Evolutionary conservation across 2,797 vertebrate genomes (phyloP).

Genomic region (Sarcoramphus papa): DNA sequence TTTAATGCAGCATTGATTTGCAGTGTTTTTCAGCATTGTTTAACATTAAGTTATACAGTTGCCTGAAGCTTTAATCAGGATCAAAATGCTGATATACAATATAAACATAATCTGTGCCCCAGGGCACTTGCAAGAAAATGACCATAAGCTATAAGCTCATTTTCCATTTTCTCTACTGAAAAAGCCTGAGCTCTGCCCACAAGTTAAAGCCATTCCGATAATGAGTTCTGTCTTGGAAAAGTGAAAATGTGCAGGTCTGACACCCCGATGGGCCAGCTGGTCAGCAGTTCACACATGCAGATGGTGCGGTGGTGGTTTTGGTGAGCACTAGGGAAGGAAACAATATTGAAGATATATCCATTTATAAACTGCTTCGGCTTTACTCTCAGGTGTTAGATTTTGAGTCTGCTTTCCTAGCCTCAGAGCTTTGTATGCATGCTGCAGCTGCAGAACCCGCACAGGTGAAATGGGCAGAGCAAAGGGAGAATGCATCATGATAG

Average conservation of each 20-base stretch:
- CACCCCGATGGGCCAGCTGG: not conserved
- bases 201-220: not conserved
- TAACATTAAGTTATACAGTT: not conserved
- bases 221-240: not conserved
- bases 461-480: not conserved
- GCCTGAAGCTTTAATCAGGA: not conserved
- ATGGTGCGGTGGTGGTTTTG: not conserved
- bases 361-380: not conserved
- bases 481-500: rapidly evolving
- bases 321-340: not conserved
- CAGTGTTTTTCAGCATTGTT: not conserved
- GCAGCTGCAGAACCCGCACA: not conserved
- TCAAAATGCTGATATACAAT: not conserved
- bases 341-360: rapidly evolving
- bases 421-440: not conserved
- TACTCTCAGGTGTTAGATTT: not conserved
- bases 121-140: not conserved
- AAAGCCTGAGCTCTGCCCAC: not conserved
- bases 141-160: not conserved
- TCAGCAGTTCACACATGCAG: not conserved
- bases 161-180: not conserved
- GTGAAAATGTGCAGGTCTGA: not conserved
- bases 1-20: not conserved
- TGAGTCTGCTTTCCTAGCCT: not conserved
- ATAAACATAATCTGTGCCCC: not conserved